Evolutionary conservation across 2,888 invertebrate genomes (phyloP), one percentile per base, ranked within the genome.

Genomic region (Sclerodermus sp.): DNA sequence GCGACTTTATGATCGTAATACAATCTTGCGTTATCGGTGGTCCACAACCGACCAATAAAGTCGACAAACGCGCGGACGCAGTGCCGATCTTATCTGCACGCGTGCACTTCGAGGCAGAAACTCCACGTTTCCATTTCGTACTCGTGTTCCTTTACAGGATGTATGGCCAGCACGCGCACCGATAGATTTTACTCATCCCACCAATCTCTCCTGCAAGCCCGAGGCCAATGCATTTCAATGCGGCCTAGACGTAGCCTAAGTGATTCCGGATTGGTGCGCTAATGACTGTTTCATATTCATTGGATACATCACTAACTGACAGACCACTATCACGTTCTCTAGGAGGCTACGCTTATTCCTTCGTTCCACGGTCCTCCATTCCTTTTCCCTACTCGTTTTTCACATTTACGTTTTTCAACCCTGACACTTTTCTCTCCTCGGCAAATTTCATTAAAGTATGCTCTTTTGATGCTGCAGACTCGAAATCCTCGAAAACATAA

Each of bases 201-300:
- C 23, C 23, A 23, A 23, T 23, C 23, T 4, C 4, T 34, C 42
- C 44, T 38, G 36, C 43, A 23, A 46, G 36, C 23, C 23, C 23
- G 23, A 23, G 23, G 51, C 54, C 60, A 56, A 64, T 64, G 62
- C 58, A 60, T 68, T 67, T 59, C 64, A 64, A 60, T 64, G 57
- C 55, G 50, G 45, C 58, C 42, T 45, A 39, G 15, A 23, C 23
- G 8, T 23, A 8, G 23, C 51, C 54, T 60, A 66, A 67, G 63
- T 70, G 62, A 66, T 65, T 68, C 62, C 55, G 53, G 57, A 66
- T 68, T 65, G 66, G 55, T 53, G 58, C 57, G 49, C 59, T 67
- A 65, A 67, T 65, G 64, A 66, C 66, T 66, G 66, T 66, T 66
- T 66, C 66, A 64, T 66, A 66, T 66, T 66, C 66, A 66, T 66